Base-by-base conservation (phyloP, 1,140 invertebrate genomes). In the Brachionus rotundiformis region DNA sequence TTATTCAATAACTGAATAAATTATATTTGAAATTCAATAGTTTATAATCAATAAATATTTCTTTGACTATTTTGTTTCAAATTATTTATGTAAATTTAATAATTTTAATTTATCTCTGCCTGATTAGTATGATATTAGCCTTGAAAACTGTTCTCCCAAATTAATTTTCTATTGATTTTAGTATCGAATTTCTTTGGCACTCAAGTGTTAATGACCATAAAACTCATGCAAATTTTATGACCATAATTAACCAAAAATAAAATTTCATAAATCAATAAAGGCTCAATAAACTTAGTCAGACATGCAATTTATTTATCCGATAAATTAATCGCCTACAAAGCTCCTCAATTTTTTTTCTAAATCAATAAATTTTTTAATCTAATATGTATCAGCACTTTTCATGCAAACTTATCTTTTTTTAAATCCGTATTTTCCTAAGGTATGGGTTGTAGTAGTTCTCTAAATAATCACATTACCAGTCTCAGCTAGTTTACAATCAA, bases 171-270 rank as follows among this genome's bases (percentile, higher is more conserved):
- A 54, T 54, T 16, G 47, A 54, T 54, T 54, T 54, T 25, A 10
- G 19, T 19, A 54, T 54, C 47, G 19, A 19, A 25, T 54, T 54
- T 54, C 47, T 19, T 19, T 54, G 19, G 47, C 19, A 54, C 16
- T 54, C 19, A 54, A 16, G 16, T 16, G 47, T 19, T 8, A 54
- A 54, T 8, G 19, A 54, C 19, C 47, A 54, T 8, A 19, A 54
- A 54, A 54, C 19, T 54, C 47, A 54, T 19, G 47, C 47, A 54
- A 54, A 54, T 54, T 54, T 54, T 54, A 54, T 54, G 47, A 19
- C 47, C 47, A 54, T 23, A 54, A 54, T 54, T 8, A 54, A 41
- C n/a, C 10, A 13, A 41, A 54, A 49, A 16, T 19, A 6, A 54
- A 54, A 54, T 7, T 54, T 25, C 47, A 54, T 54, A 54, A 54